Conservation (phyloP, 1,140 invertebrate genomes). For the Trissolcus basalis region DNA sequence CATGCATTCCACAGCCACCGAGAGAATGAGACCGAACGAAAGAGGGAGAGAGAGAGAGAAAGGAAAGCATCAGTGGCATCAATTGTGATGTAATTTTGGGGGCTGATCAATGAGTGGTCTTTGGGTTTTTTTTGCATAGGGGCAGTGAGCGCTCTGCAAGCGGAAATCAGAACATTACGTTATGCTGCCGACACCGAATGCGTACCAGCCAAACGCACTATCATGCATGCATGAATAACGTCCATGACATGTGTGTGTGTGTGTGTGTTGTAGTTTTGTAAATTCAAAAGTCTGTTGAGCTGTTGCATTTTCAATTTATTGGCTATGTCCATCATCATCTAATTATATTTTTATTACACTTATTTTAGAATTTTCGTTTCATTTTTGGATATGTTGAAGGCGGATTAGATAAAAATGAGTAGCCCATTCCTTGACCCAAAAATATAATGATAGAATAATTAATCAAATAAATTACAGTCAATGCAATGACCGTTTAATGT, state of each 20-base stretch:
- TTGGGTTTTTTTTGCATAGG: slow-evolving; percentile 16
- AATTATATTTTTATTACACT: no score
- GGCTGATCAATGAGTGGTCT: slow-evolving; percentile 29
- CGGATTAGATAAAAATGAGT: not conserved
- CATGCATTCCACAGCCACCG: not conserved
- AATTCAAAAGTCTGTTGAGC: no score
- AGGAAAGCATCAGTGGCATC: no score
- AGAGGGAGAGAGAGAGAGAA: not conserved
- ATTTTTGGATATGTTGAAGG: no score
- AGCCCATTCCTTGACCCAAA: slow-evolving; percentile 23
- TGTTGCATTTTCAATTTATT: no score
- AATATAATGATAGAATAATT: slow-evolving; percentile 25
- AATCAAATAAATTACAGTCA: slow-evolving; percentile 34
- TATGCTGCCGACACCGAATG: slow-evolving; percentile 27
- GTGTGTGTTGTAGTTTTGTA: slow-evolving; percentile 16
- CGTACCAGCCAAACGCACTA: slow-evolving; percentile 30
- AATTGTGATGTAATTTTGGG: slow-evolving; percentile 10
- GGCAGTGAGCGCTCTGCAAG: slow-evolving; percentile 26
- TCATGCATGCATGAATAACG: slow-evolving; percentile 39
- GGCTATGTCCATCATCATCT: no score
- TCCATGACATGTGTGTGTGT: no score
- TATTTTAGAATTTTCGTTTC: no score
- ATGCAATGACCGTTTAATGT: slow-evolving; percentile 27
- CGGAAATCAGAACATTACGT: slow-evolving; percentile 54
- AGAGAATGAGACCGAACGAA: not conserved